Base-by-base conservation (phyloP, 2,888 invertebrate species). In the Xanthia icteritia region DNA sequence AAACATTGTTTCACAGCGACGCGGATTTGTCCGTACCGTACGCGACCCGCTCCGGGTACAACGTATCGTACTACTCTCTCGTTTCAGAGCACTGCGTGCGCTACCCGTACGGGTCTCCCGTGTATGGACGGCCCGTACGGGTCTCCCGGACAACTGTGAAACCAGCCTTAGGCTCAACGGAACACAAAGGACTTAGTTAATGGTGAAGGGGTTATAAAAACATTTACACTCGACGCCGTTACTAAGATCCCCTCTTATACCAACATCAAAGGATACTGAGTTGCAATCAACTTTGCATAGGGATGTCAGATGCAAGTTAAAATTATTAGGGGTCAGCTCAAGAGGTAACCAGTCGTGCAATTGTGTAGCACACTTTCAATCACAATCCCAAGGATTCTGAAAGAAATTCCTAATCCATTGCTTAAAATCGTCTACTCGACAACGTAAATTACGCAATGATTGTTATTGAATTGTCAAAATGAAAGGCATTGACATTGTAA, bases 221-320 rank as follows among this genome's bases (percentile, higher is more conserved):
- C 48, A 54, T 71, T 76, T 23, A 5, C 39, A 58, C 36, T 63
- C 42, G 9, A 56, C 63, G 11, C 51, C 36, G 27, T 48, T 17
- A 51, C 42, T n/a, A 27, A 58, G 20, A 27, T 54, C 45, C 71
- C 45, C 54, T 42, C 36, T 48, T 13, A 11, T 45, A 42, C 17
- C 8, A 81, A 58, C 76, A 69, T 82, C 78, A 82, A 82, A 78
- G 69, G 61, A 45, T 27, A 58, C 13, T 20, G 31, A 13, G 13
- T 45, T 71, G 39, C 82, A 82, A 68, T 45, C 42, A 77, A 64
- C 15, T 63, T 68, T 60, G 45, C 45, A 3, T 39, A 64, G 0
- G 17, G 9, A 64, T 64, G n/a, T 77, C 56, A 79, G 48, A 48
- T 72, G 56, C 56, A 56, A 45, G 20, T 31, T 20, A 17, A 42